phyloP scores from a whole-genome alignment of 1,140 invertebrate genomes.

The Brachionus sp. region DNA sequence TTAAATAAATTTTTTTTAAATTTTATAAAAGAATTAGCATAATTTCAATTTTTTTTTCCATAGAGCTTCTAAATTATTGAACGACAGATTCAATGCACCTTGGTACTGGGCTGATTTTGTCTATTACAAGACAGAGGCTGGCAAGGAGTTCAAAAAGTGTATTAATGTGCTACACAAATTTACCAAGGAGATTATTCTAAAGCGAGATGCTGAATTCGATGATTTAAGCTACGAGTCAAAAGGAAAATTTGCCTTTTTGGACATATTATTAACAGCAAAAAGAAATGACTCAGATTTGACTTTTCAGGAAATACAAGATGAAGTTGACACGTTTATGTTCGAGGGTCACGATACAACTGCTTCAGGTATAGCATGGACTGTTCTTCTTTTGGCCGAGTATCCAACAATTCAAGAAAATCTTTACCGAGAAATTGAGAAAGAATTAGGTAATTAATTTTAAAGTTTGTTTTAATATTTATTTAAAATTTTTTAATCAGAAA shows the following conservation, averaged over 20 bases:
- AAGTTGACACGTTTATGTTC: constrained; percentile 79
- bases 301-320: constrained; percentile 79
- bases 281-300: constrained; percentile 72
- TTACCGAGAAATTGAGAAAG: constrained; percentile 71
- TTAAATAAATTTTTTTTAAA: not conserved
- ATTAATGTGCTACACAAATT: constrained; percentile 78
- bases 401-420: constrained; percentile 68
- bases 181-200: constrained; percentile 74
- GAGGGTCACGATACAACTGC: constrained; percentile 85
- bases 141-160: constrained; percentile 70
- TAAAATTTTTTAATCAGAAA: not conserved
- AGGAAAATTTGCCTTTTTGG: constrained; percentile 79
- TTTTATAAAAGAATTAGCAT: not conserved
- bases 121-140: constrained; percentile 73
- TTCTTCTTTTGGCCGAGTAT: constrained; percentile 60
- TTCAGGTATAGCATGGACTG: constrained; percentile 56
- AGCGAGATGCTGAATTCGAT: constrained; percentile 70
- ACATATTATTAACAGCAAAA: constrained; percentile 80
- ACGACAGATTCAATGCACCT: constrained; percentile 73
- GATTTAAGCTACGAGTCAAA: constrained; percentile 68
- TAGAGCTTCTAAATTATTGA: constrained; percentile 57
- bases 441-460: constrained; percentile 65
- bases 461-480: not conserved
- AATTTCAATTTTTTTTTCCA: constrained; percentile 18
- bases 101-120: constrained; percentile 77